Conservation (phyloP, 2,888 invertebrate species). For the Drosophila nr. fundita region DNA sequence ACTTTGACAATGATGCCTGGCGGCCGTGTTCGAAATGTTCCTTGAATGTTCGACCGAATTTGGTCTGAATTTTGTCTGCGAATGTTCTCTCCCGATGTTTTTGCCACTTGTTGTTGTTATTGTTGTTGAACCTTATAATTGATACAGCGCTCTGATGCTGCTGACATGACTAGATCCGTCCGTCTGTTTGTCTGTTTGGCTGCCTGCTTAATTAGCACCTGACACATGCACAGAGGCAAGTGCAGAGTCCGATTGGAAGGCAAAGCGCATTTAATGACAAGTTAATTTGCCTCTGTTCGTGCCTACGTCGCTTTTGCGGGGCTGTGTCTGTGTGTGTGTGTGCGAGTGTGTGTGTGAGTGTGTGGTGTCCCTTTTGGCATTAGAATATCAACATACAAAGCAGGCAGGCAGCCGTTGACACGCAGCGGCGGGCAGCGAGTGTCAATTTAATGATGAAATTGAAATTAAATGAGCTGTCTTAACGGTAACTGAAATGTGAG, state of each 20-base stretch:
- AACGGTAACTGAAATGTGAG: constrained; percentile 39
- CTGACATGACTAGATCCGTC: constrained; percentile 24
- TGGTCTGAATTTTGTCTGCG: constrained; percentile 6
- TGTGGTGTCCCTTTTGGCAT: constrained; percentile 41
- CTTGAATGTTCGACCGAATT: constrained; percentile 25
- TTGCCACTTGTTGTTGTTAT: constrained; percentile 40
- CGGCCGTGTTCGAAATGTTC: constrained; percentile 24
- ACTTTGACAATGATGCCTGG: constrained; percentile 43
- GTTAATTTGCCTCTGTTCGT: constrained; percentile 57
- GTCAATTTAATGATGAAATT: constrained; percentile 65
- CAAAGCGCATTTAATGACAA: constrained; percentile 70
- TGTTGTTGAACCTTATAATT: constrained; percentile 56
- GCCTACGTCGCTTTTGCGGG: constrained; percentile 3
- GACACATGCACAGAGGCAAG: constrained; percentile 53
- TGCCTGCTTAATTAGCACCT: constrained; percentile 65
- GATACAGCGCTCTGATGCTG: constrained; percentile 56
- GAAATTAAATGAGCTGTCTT: constrained; percentile 65
- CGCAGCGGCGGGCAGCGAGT: constrained; percentile 32
- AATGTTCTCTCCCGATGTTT: constrained; percentile 24
- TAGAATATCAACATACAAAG: constrained; percentile 59
- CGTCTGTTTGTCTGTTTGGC: constrained; percentile 1
- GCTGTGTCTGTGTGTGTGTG: background rate
- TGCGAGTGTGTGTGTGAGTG: constrained; percentile 1
- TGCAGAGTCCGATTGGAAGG: constrained; percentile 41
- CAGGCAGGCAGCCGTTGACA: constrained; percentile 36